Percentiles rank a stretch among this genome's conserved stretches.
Evolutionary conservation across 2,888 invertebrate genomes (phyloP).

Genomic region (Mylabris sibirica): DNA sequence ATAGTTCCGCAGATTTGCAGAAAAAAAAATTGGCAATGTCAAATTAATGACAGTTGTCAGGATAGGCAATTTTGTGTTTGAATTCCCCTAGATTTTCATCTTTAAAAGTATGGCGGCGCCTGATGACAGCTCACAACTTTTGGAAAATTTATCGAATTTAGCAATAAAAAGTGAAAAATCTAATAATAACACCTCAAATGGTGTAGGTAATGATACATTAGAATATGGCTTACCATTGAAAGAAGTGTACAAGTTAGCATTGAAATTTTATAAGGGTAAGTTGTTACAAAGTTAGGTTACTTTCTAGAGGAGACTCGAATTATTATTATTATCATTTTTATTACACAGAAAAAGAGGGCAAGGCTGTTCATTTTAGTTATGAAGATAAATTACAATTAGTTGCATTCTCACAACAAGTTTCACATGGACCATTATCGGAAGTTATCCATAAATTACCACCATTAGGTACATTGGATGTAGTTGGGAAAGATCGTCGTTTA

Average conservation of each 20-base stretch:
- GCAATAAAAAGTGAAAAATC: conserved; percentile 41
- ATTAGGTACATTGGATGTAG: conserved; percentile 92
- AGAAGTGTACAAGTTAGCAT: conserved; percentile 88
- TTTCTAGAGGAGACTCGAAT: conserved; percentile 16
- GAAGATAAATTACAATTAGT: conserved; percentile 91
- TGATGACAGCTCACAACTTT: conserved; percentile 52
- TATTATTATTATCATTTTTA: conserved; percentile 24
- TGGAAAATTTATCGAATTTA: conserved; percentile 52
- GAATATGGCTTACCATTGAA: conserved; percentile 75
- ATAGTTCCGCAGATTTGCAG: background rate
- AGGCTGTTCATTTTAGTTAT: conserved; percentile 93
- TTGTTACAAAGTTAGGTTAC: conserved; percentile 20
- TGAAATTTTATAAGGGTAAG: conserved; percentile 93
- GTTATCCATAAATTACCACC: conserved; percentile 74
- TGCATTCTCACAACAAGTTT: conserved; percentile 91
- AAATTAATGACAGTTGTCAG: conserved; percentile 1
- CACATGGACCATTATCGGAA: conserved; percentile 81
- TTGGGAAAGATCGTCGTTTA: conserved; percentile 89
- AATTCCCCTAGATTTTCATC: conserved; percentile 12
- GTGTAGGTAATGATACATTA: conserved; percentile 47
- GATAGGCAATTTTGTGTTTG: background rate
- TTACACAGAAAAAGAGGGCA: conserved; percentile 90
- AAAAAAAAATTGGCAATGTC: background rate
- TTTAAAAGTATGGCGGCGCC: conserved; percentile 50
- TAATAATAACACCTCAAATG: conserved; percentile 33